A percentile compares a stretch with the other conserved stretches of the same genome.
phyloP scores from a whole-genome alignment of 2,797 vertebrate genomes.

The Petrocephalus schoutedeni region DNA sequence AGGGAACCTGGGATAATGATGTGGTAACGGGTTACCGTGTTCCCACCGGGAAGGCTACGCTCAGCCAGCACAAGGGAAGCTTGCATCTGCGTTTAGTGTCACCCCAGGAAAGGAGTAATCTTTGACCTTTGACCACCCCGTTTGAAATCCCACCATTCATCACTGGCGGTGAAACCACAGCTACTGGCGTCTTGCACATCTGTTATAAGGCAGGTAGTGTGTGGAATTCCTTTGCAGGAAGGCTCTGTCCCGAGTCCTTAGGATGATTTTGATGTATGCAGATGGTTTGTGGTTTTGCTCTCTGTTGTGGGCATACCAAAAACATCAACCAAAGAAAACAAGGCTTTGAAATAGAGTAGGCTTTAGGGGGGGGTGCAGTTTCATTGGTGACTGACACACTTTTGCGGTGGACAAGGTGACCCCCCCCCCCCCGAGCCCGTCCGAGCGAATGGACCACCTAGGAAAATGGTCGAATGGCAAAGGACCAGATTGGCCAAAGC shows the following conservation, averaged over 20 bases:
- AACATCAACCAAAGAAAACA: not conserved
- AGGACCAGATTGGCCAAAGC: constrained; percentile 32
- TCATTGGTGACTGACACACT: constrained; percentile 40
- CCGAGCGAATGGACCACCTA: constrained; percentile 31
- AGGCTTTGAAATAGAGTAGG: not conserved
- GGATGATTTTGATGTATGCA: constrained; percentile 43
- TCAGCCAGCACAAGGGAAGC: constrained; percentile 48
- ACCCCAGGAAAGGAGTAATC: constrained; percentile 59
- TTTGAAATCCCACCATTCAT: constrained; percentile 56
- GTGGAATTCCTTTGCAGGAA: constrained; percentile 28
- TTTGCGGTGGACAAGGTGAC: constrained; percentile 42
- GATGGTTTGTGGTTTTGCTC: constrained; percentile 38
- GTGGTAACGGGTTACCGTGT: constrained; percentile 33
- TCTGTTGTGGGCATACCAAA: not conserved
- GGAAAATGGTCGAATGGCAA: constrained; percentile 22
- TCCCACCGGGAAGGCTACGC: constrained; percentile 46
- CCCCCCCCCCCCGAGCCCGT: constrained; percentile 36
- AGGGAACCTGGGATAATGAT: constrained; percentile 31
- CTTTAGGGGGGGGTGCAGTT: not conserved
- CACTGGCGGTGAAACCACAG: constrained; percentile 42
- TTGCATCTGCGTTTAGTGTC: constrained; percentile 58
- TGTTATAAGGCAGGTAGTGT: constrained; percentile 57
- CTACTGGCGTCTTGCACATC: constrained; percentile 56
- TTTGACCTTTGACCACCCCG: constrained; percentile 50
- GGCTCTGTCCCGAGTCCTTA: constrained; percentile 37